Percentiles rank a stretch among this genome's conserved stretches.
Evolutionary conservation across 2,888 invertebrate genomes (phyloP).

Genomic region (Rhingia rostrata): DNA sequence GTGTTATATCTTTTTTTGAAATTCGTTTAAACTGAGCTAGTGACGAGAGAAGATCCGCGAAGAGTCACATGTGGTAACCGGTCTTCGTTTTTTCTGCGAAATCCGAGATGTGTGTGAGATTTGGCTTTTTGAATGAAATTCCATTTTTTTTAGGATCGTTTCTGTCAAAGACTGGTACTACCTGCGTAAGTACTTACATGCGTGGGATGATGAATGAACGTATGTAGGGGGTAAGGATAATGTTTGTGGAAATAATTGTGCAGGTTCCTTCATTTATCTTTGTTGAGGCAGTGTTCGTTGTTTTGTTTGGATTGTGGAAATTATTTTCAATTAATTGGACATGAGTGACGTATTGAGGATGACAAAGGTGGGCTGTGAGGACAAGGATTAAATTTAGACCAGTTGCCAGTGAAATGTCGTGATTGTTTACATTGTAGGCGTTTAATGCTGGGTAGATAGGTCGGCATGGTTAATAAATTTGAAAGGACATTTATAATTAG

Average conservation of each 20-base stretch:
- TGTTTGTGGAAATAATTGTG: conserved; percentile 27
- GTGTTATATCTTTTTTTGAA: conserved; percentile 14
- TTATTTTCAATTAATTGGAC: conserved; percentile 37
- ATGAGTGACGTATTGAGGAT: not conserved
- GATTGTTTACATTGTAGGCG: too few species aligned
- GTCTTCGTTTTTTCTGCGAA: conserved; percentile 12
- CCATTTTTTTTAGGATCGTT: not conserved
- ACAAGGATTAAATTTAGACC: not conserved
- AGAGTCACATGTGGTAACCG: conserved; percentile 57
- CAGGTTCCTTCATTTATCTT: conserved; percentile 17
- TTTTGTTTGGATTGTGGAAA: conserved; percentile 11
- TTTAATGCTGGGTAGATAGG: too few species aligned
- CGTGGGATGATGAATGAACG: conserved; percentile 48
- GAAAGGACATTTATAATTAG: too few species aligned
- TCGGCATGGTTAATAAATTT: too few species aligned
- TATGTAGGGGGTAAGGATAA: conserved; percentile 9
- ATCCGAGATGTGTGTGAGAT: conserved; percentile 22
- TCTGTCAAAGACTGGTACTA: conserved; percentile 23
- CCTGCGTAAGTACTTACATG: conserved; percentile 27
- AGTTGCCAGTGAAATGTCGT: too few species aligned
- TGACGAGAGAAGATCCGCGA: conserved; percentile 1
- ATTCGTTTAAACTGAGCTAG: conserved; percentile 46
- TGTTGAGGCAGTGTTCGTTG: not conserved
- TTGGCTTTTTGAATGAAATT: conserved; percentile 59
- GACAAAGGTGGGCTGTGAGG: not conserved